Evolutionary conservation across 2,113 vertebrate genomes (phyloP).

Genomic region (Stigmatopora nigra): DNA sequence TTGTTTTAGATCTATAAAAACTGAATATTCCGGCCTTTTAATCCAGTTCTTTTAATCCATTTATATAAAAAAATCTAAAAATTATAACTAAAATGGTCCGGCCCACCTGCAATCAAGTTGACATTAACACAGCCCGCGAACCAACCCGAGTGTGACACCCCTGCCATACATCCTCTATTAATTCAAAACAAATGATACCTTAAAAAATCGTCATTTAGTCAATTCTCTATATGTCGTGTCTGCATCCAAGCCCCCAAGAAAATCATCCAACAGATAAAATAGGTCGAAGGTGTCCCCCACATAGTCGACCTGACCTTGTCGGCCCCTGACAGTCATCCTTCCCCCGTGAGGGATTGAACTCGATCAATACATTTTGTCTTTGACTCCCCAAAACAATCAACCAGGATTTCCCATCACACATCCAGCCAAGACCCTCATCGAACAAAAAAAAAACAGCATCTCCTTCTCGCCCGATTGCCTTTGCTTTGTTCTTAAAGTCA

Average conservation of each 20-base stretch:
- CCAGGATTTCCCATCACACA: constrained; percentile 24
- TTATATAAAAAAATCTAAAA: no score
- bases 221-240: no score
- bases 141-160: no score
- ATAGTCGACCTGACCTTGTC: constrained; percentile 64
- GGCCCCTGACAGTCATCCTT: constrained; percentile 56
- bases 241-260: constrained; percentile 7
- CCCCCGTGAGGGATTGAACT: constrained; percentile 31
- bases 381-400: constrained; percentile 48
- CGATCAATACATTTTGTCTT: constrained; percentile 54
- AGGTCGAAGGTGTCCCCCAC: constrained; percentile 44
- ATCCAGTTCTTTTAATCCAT: no score
- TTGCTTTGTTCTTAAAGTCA: constrained; percentile 19
- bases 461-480: constrained; percentile 21
- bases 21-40: no score
- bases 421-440: constrained; percentile 25
- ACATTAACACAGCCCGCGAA: no score
- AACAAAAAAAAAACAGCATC: constrained; percentile 35
- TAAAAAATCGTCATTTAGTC: background rate
- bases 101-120: no score
- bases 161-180: no score
- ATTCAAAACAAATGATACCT: background rate
- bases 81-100: no score
- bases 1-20: no score
- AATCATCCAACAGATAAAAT: constrained; percentile 50